Base-by-base conservation (phyloP, 2,888 invertebrate genomes). In the Mythimna vitellina region DNA sequence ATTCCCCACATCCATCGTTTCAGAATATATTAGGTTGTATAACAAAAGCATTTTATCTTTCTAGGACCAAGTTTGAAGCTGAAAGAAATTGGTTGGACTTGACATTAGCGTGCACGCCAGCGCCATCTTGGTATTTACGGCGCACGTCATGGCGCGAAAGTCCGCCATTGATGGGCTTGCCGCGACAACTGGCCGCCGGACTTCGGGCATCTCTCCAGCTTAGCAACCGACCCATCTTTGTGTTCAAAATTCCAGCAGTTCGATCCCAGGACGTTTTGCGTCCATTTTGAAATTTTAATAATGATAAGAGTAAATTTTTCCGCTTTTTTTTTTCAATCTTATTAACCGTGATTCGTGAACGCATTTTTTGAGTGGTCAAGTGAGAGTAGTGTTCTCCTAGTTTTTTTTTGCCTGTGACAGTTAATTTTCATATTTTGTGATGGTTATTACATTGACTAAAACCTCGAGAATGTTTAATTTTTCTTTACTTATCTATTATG, bases 111-210 rank as follows among this genome's bases (percentile, higher is more conserved):
- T 92, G 90, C 79, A 80, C 92, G 20, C 91, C 93, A n/a, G 89
- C 91, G 66, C 92, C 91, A 58, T 92, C 93, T 53, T 95, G 96
- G 95, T 95, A 95, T 76, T 83, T 94, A 58, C 91, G 96, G 10
- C 92, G 95, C 6, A 95, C 92, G 0, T 92, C 94, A 3, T 95
- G 95, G 96, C 93, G 95, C 14, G 91, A 91, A 78, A 85, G 87
- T 46, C 90, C 91, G 0, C 89, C 92, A 0, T 75, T 91, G 25
- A 88, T 90, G 88, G 91, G 90, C 2, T 84, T 92, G 8, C 91
- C 92, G 4, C 89, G 93, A 9, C 92, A 92, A 70, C 76, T 94
- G 7, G 91, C 91, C 2, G 85, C 90, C 7, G 90, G 88, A 3
- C 88, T 93, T 17, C 88, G 92, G 62, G 88, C 93, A 49, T 91